Evolutionary conservation across 2,797 vertebrate species (phyloP).

Genomic region (Chanos chanos): DNA sequence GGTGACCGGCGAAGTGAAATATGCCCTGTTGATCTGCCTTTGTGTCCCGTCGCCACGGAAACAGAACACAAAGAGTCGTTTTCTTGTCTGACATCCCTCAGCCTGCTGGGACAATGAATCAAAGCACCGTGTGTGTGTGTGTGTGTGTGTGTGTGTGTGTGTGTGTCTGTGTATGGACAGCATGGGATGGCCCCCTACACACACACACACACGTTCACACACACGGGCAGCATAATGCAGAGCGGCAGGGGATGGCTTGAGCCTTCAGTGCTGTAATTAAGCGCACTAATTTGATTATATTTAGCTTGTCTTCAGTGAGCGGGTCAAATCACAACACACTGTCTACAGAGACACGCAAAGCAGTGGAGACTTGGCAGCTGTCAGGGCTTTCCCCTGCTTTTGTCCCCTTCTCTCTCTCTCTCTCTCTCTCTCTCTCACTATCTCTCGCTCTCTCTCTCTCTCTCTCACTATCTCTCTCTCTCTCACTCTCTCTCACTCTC

Average conservation of each 20-base stretch:
- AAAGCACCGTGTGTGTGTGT: constrained; percentile 68
- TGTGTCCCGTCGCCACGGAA: constrained; percentile 45
- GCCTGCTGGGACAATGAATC: constrained; percentile 67
- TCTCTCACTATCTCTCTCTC: no score
- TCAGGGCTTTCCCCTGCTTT: constrained; percentile 30
- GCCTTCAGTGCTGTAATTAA: constrained; percentile 70
- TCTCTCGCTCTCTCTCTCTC: not conserved
- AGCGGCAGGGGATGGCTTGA: constrained; percentile 50
- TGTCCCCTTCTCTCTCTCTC: not conserved
- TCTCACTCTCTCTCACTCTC: not conserved
- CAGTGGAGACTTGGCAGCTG: constrained; percentile 59
- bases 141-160: constrained; percentile 11
- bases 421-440: not conserved
- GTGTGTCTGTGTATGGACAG: constrained; percentile 10
- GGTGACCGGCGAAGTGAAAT: constrained; percentile 35
- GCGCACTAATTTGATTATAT: constrained; percentile 76
- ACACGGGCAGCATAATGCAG: constrained; percentile 35
- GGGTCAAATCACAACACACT: constrained; percentile 63
- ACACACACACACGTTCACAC: constrained; percentile 30
- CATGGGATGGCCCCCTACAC: constrained; percentile 27
- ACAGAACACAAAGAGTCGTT: constrained; percentile 36
- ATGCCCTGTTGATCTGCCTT: constrained; percentile 40
- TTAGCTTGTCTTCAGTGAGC: constrained; percentile 58
- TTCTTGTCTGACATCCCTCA: constrained; percentile 33
- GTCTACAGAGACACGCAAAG: constrained; percentile 57